Evolutionary conservation across 2,113 vertebrate species (phyloP), one percentile per base, ranked within the genome.

Genomic region (Caranx melampygus): DNA sequence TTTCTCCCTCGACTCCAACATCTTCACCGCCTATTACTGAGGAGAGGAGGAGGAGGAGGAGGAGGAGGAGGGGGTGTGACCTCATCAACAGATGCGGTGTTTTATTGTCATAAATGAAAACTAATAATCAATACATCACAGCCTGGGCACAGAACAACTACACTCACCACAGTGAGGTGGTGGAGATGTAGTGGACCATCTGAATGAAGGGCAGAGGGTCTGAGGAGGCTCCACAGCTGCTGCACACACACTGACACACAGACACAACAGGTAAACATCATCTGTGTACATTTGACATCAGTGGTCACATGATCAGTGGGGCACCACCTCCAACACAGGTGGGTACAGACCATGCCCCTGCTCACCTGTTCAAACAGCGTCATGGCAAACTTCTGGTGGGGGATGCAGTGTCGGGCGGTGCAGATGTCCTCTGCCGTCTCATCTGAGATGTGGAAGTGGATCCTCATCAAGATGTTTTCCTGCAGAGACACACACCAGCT

Each of bases 141-240:
- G 12, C 14, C 3, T 4, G 3, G 20, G 14, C 15, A 49, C 6
- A 18, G 47, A 15, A 49, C 47, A 49, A 16, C 15, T 18, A n/a
- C 20, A 93, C 97, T 96, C 89, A 99, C 98, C 98, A 99, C 77
- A 99, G 95, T 5, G 98, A 97, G 47, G 97, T 99, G 72, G 97
- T 98, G n/a, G 98, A 99, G 94, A 99, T 98, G 92, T 99, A 99
- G 91, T 99, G 97, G 58, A 99, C 97, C 98, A 99, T 99, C 95
- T 99, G 98, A 89, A 98, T 97, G 91, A 99, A 99, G 82, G 98
- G 97, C 83, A 98, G 92, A 0, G 98, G 97, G 72, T 99, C 97
- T 70, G 98, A 99, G 8, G 97, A 97, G 16, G 97, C 97, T 49
- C 97, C 98, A 89, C 98, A 99, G 89, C 95, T 97, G 70, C 96